Evolutionary conservation across 2,888 invertebrate genomes (phyloP).

Genomic region (Thereva nobilitata): DNA sequence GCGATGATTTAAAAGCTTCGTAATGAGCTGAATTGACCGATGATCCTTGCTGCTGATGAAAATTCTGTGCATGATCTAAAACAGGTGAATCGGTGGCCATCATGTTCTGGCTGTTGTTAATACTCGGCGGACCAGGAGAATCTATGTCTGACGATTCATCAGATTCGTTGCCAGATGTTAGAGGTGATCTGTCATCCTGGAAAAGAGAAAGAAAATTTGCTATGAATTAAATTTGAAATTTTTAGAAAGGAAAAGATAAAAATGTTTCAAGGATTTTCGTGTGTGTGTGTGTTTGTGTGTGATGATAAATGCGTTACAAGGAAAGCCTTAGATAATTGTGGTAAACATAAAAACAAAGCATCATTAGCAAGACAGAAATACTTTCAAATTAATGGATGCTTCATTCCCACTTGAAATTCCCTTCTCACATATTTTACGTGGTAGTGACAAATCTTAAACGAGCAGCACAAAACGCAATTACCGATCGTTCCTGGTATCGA

Average conservation of each 20-base stretch:
- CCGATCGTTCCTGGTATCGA: conserved; percentile 25
- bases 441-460: conserved; percentile 20
- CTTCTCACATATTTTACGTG: conserved; percentile 35
- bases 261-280: background rate
- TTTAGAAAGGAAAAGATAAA: conserved; percentile 24
- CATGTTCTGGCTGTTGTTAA: conserved; percentile 40
- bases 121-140: conserved; percentile 48
- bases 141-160: conserved; percentile 57
- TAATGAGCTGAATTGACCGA: conserved; percentile 5
- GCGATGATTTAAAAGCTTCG: conserved; percentile 27
- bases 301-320: too few species aligned
- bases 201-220: conserved; percentile 37
- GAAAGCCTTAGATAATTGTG: too few species aligned
- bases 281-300: too few species aligned
- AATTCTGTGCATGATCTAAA: conserved; percentile 23
- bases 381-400: background rate
- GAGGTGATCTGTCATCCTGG: conserved; percentile 55
- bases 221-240: too few species aligned
- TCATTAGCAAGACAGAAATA: too few species aligned
- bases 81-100: conserved; percentile 38
- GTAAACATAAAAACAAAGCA: too few species aligned
- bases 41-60: conserved; percentile 28
- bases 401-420: conserved; percentile 30
- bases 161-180: conserved; percentile 54
- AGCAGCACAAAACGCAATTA: conserved; percentile 19